Base-by-base conservation (phyloP, 2,888 invertebrate genomes). In the Corythucha ciliata region DNA sequence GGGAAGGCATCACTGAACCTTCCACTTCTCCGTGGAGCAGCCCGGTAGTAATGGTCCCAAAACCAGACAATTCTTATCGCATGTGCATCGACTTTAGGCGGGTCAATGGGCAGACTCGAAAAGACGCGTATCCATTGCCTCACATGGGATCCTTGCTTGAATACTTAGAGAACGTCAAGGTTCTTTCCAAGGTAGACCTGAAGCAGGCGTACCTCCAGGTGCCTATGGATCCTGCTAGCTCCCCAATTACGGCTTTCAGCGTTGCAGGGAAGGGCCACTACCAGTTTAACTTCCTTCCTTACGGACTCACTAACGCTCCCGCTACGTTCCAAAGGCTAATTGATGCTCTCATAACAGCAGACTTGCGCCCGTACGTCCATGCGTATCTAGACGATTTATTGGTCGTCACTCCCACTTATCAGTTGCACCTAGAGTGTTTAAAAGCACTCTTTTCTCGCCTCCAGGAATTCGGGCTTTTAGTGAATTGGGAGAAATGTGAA, bases 61-160 rank as follows among this genome's bases (percentile, higher is more conserved):
- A 49, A 25, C 65, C 63, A 51, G 57, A 62, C 14, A n/a, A n/a
- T n/a, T 37, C 58, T 4, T 50, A 45, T 5, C 44, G 63, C 48
- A 44, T 64, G 12, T 69, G 68, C 54, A 60, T 69, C 0, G 68
- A 70, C 51, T 71, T 65, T 54, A 51, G 69, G 8, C 54, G 57
- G 21, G 39, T 69, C 2, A 70, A 70, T 57, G 14, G 7, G 2
- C 14, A 18, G 2, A 48, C 48, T 1, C 25, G 40, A 18, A 48
- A 48, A 16, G 48, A 48, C 21, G 37, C 48, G 6, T 40, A 40
- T 25, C 48, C 48, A 12, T 27, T 48, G 37, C 48, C 48, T n/a
- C 32, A 40, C 22, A 26, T 48, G 18, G 34, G n/a, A 20, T 22
- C 16, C 8, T 34, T 48, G 21, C 27, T 40, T n/a, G 40, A 37